These are phyloP conservation scores for Tenebrio molitor DNA, from an alignment of 1,140 invertebrate species.

Conservation along the genomic window DNA sequence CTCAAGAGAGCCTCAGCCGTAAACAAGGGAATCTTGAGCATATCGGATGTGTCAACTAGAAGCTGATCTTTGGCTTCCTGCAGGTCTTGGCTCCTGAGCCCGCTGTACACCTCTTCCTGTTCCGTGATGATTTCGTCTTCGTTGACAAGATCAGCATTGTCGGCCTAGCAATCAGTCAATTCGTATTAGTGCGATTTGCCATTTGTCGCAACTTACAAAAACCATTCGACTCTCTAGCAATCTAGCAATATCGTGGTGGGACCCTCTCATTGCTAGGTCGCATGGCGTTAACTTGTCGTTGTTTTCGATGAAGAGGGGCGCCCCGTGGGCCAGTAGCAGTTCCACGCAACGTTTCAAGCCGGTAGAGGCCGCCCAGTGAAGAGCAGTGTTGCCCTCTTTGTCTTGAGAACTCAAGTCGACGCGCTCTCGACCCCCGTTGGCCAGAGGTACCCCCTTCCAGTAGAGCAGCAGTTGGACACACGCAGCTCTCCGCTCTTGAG, in stretches of 20 bases:
- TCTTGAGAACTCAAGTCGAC: slow-evolving; percentile 74
- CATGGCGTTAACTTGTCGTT: slow-evolving; percentile 75
- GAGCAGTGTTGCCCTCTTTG: slow-evolving; percentile 76
- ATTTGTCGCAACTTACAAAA: slow-evolving; percentile 71
- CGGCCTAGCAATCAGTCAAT: slow-evolving; percentile 61
- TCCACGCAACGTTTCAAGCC: slow-evolving; percentile 78
- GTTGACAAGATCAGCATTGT: slow-evolving; percentile 66
- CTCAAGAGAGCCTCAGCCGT: slow-evolving; percentile 80
- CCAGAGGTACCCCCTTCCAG: slow-evolving; percentile 72
- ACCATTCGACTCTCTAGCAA: slow-evolving; percentile 80
- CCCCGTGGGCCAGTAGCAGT: slow-evolving; percentile 73
- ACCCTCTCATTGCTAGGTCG: slow-evolving; percentile 74
- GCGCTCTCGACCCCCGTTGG: slow-evolving; percentile 72
- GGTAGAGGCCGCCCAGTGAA: slow-evolving; percentile 77
- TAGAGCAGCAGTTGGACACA: slow-evolving; percentile 76
- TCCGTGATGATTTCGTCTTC: slow-evolving; percentile 67
- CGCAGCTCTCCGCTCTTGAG: slow-evolving; percentile 72
- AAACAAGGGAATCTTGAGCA: slow-evolving; percentile 81
- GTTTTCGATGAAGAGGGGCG: slow-evolving; percentile 77
- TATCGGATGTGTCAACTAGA: slow-evolving; percentile 81
- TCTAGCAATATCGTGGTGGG: slow-evolving; percentile 75
- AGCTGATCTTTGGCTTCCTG: slow-evolving; percentile 83
- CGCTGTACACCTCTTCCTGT: slow-evolving; percentile 74
- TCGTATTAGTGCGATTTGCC: background rate
- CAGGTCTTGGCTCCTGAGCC: slow-evolving; percentile 78